Evolutionary conservation across 2,113 vertebrate genomes (phyloP).

Genomic region (Hystrix cristata): DNA sequence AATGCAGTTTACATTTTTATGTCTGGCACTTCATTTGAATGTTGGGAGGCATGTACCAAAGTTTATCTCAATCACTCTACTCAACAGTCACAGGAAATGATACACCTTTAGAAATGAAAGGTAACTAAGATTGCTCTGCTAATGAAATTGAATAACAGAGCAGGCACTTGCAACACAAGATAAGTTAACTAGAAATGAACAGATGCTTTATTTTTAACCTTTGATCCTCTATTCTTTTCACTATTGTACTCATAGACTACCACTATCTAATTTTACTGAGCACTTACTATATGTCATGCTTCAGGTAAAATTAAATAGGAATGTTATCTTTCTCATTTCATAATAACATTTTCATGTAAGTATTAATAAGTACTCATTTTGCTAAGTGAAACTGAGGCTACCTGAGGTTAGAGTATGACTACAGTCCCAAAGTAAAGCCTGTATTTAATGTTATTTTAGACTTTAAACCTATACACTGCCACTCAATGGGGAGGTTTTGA

Average conservation of each 20-base stretch:
- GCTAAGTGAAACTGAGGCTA: background rate
- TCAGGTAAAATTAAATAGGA: background rate
- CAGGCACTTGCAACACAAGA: background rate
- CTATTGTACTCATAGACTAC: background rate
- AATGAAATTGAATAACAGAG: background rate
- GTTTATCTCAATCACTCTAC: background rate
- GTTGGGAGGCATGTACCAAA: background rate
- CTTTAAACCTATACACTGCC: background rate
- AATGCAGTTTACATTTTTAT: conserved; percentile 41
- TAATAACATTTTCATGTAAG: background rate
- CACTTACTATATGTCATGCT: background rate
- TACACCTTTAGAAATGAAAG: background rate
- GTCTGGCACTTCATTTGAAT: conserved; percentile 34
- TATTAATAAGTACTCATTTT: background rate
- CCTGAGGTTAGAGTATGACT: background rate
- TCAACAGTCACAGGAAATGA: background rate
- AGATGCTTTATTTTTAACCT: background rate
- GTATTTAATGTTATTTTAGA: background rate
- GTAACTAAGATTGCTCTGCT: background rate
- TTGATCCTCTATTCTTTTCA: conserved; percentile 27
- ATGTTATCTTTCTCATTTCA: background rate
- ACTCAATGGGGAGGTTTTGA: background rate
- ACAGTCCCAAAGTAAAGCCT: background rate
- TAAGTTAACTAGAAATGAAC: background rate
- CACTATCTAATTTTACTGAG: background rate